Evolutionary conservation across 2,113 vertebrate species (phyloP).

Genomic region (Aplodontia rufa): DNA sequence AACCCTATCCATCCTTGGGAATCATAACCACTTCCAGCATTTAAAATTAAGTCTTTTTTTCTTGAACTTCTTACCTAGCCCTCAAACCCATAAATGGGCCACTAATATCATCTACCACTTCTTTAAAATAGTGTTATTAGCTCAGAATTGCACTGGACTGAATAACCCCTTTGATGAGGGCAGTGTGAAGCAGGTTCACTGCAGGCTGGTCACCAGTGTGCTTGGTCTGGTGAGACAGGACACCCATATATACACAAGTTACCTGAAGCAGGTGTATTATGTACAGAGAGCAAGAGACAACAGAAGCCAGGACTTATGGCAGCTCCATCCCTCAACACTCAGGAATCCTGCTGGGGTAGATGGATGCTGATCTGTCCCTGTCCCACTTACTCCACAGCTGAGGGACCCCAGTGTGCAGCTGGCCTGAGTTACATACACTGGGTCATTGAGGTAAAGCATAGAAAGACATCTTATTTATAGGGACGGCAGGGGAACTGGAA

Average conservation of each 20-base stretch:
- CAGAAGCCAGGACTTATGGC: not conserved
- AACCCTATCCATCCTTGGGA: rapidly evolving
- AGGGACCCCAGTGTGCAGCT: rapidly evolving
- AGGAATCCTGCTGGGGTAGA: not conserved
- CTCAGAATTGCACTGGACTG: rapidly evolving
- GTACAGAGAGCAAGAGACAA: not conserved
- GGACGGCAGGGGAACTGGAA: rapidly evolving
- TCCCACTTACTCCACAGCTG: not conserved
- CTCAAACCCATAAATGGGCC: not conserved
- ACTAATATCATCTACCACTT: not conserved
- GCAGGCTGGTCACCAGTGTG: not conserved
- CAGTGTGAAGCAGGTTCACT: not conserved
- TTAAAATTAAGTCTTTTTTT: not conserved
- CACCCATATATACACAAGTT: no score
- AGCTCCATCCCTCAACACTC: not conserved
- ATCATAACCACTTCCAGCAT: not conserved
- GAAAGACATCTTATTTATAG: not conserved
- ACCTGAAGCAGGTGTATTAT: not conserved
- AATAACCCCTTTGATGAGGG: not conserved
- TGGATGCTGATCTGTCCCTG: no score
- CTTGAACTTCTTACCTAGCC: not conserved
- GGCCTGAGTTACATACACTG: not conserved
- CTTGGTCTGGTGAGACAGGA: not conserved
- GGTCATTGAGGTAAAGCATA: not conserved
- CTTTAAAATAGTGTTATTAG: not conserved